Evolutionary conservation across 2,113 vertebrate genomes (phyloP).

Genomic region (Cebidichthys violaceus): DNA sequence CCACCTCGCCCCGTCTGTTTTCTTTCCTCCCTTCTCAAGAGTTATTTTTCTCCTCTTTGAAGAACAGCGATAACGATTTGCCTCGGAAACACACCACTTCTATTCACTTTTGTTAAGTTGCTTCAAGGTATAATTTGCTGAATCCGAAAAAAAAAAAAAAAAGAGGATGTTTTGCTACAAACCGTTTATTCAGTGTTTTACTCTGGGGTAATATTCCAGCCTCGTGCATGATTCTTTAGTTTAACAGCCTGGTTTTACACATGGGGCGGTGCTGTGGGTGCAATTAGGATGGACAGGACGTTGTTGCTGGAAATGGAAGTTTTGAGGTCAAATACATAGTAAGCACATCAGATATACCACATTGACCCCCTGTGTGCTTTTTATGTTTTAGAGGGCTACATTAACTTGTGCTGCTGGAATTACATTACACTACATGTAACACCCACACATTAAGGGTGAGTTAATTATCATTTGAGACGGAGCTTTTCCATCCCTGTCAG

Average conservation of each 20-base stretch:
- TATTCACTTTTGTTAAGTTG: slow-evolving; percentile 52
- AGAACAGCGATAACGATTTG: slow-evolving; percentile 65
- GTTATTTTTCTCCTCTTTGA: slow-evolving; percentile 66
- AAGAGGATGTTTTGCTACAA: slow-evolving; percentile 60
- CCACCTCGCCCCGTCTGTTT: not conserved
- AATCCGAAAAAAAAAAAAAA: slow-evolving; percentile 49
- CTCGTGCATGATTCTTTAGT: slow-evolving; percentile 60
- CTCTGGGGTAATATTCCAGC: slow-evolving; percentile 62
- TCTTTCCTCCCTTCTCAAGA: slow-evolving; percentile 21
- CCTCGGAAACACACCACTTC: slow-evolving; percentile 57
- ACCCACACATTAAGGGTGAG: slow-evolving; percentile 58
- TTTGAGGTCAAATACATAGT: slow-evolving; percentile 67
- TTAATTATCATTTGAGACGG: slow-evolving; percentile 49
- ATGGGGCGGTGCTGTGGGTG: slow-evolving; percentile 38
- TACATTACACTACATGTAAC: slow-evolving; percentile 45
- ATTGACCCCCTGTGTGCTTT: slow-evolving; percentile 43
- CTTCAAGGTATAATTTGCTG: slow-evolving; percentile 68
- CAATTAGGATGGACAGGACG: slow-evolving; percentile 55
- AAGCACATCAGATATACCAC: slow-evolving; percentile 57
- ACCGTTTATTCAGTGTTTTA: slow-evolving; percentile 50
- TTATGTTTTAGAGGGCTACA: slow-evolving; percentile 32
- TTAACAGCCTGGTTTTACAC: slow-evolving; percentile 56
- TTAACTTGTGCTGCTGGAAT: slow-evolving; percentile 55
- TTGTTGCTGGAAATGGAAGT: slow-evolving; percentile 51
- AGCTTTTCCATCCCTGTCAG: slow-evolving; percentile 39